These are phyloP conservation scores for Spinus pinus DNA, from an alignment of 2,797 vertebrate species.

Conservation along the genomic window DNA sequence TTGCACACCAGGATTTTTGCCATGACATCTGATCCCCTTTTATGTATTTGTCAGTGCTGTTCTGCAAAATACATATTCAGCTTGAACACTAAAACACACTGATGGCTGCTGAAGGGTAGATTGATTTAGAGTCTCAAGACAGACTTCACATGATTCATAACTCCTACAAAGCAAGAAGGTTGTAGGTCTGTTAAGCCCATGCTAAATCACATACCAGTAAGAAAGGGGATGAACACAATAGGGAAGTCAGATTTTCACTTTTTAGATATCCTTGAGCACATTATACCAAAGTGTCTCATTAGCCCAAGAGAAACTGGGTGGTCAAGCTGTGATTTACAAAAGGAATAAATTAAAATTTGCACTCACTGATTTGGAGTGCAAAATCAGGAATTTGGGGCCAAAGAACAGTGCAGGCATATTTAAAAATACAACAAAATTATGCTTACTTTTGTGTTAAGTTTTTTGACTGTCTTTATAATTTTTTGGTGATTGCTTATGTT, in stretches of 20 bases:
- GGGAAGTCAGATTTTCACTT: not conserved
- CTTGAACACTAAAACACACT: not conserved
- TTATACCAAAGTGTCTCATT: not conserved
- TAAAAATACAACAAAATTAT: not conserved
- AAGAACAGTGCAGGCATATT: not conserved
- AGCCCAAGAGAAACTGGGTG: not conserved
- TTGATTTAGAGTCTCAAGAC: not conserved
- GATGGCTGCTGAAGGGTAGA: not conserved
- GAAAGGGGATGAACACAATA: not conserved
- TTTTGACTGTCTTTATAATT: not conserved
- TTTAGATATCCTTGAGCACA: not conserved
- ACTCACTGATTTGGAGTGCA: not conserved
- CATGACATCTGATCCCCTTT: constrained; percentile 11
- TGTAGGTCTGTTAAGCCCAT: not conserved
- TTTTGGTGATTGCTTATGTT: not conserved
- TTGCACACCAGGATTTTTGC: constrained; percentile 7
- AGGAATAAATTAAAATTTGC: not conserved
- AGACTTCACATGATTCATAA: not conserved
- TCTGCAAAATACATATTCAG: not conserved
- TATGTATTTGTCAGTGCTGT: not conserved
- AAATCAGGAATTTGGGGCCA: not conserved
- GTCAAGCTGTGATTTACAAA: not conserved
- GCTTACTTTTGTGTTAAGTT: not conserved
- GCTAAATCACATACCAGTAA: not conserved
- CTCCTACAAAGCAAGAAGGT: not conserved